phyloP scores from a whole-genome alignment of 2,888 invertebrate species.

The Phaonia tiefii region DNA sequence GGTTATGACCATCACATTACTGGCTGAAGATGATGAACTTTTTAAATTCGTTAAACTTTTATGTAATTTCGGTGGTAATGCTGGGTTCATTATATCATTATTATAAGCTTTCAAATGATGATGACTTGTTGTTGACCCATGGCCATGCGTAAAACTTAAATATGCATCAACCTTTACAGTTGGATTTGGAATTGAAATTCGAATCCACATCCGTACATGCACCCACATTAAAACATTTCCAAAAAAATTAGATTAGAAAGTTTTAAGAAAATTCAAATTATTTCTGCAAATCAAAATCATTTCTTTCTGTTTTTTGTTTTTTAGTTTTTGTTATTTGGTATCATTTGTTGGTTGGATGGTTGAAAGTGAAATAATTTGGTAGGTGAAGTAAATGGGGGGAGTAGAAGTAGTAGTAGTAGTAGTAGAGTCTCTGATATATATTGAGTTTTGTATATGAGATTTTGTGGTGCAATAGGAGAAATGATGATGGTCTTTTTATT shows the following conservation, averaged over 20 bases:
- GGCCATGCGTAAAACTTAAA: conserved; percentile 76
- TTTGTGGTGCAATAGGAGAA: conserved; percentile 63
- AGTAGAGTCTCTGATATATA: conserved; percentile 42
- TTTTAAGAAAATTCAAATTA: conserved; percentile 58
- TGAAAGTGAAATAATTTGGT: conserved; percentile 53
- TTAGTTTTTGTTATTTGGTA: conserved; percentile 32
- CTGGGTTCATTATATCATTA: conserved; percentile 75
- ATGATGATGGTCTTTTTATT: conserved; percentile 57
- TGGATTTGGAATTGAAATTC: conserved; percentile 14
- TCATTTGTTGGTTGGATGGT: conserved; percentile 38
- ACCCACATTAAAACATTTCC: conserved; percentile 53
- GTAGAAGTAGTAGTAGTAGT: conserved; percentile 50
- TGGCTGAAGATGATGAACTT: conserved; percentile 68
- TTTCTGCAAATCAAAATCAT: background rate
- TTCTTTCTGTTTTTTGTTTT: conserved; percentile 49
- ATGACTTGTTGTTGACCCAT: conserved; percentile 58
- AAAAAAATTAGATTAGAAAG: conserved; percentile 51
- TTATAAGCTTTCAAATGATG: conserved; percentile 69
- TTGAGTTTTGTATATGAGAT: conserved; percentile 27
- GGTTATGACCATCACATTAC: conserved; percentile 51
- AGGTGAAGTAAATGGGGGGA: conserved; percentile 34
- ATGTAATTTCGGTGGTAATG: conserved; percentile 81
- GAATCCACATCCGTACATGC: conserved; percentile 7
- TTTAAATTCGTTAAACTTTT: conserved; percentile 80
- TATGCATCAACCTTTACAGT: conserved; percentile 76